These are phyloP conservation scores for Tuberolachnus salignus DNA, from an alignment of 2,888 invertebrate species.

Conservation along the genomic window DNA sequence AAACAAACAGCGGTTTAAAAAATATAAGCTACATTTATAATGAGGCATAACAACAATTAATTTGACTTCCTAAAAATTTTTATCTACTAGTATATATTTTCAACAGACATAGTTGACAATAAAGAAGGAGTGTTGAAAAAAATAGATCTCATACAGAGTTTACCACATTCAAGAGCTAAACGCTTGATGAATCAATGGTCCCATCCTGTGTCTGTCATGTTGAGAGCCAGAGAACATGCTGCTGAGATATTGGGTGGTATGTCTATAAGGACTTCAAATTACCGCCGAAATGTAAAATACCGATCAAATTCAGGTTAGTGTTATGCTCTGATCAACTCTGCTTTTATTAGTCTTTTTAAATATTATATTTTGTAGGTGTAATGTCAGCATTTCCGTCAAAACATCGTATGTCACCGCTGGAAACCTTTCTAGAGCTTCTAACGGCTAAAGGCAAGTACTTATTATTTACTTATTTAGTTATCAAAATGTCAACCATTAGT, in stretches of 20 bases:
- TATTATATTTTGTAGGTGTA: constrained; percentile 66
- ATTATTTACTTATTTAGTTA: not conserved
- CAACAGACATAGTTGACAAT: constrained; percentile 65
- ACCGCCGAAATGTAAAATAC: constrained; percentile 61
- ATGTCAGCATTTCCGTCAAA: constrained; percentile 73
- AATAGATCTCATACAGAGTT: constrained; percentile 73
- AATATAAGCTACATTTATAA: too few relatives aligned
- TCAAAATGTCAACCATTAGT: not conserved
- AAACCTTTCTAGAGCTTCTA: constrained; percentile 82
- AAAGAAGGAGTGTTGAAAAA: constrained; percentile 72
- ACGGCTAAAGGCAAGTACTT: constrained; percentile 73
- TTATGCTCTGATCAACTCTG: not conserved
- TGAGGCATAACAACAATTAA: too few relatives aligned
- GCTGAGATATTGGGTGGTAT: constrained; percentile 79
- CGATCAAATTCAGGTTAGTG: constrained; percentile 32
- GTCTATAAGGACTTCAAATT: constrained; percentile 64
- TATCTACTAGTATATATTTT: not conserved
- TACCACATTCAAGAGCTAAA: constrained; percentile 79
- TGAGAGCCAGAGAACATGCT: constrained; percentile 82
- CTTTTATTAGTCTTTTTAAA: not conserved
- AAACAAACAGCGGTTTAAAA: too few relatives aligned
- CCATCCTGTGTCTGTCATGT: constrained; percentile 76
- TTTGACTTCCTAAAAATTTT: too few relatives aligned
- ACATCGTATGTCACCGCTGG: constrained; percentile 77
- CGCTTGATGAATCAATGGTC: constrained; percentile 79